Percentiles rank a stretch among this genome's conserved stretches.
phyloP scores from a whole-genome alignment of 2,888 invertebrate species.

The Coenonympha glycerion region DNA sequence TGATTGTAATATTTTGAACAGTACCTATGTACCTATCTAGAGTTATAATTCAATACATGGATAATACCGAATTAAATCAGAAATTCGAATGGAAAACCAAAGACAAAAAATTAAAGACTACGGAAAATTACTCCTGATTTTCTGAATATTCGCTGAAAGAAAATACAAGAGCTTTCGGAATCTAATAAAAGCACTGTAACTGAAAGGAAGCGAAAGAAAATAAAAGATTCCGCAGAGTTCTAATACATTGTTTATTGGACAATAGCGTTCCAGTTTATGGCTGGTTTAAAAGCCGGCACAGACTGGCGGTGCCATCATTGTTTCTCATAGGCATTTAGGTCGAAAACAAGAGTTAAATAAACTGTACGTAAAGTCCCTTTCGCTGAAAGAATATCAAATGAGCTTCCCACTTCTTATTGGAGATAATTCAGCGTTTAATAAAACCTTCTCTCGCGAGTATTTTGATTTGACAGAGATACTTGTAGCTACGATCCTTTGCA shows the following conservation, averaged over 20 bases:
- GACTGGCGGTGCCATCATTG: constrained; percentile 7
- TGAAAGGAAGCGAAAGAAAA: neutral
- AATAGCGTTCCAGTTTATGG: neutral
- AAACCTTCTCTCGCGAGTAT: too few relatives aligned
- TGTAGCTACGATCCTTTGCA: too few relatives aligned
- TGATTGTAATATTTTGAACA: too few relatives aligned
- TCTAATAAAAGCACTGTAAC: neutral
- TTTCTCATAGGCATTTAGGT: constrained; percentile 10
- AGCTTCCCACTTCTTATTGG: too few relatives aligned
- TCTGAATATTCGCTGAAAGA: neutral
- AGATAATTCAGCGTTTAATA: too few relatives aligned
- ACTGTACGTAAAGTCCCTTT: neutral
- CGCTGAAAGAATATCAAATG: too few relatives aligned
- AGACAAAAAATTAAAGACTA: neutral
- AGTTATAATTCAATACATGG: too few relatives aligned
- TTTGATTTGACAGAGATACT: too few relatives aligned
- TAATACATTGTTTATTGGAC: constrained; percentile 4
- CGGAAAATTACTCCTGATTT: neutral
- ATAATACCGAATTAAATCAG: too few relatives aligned
- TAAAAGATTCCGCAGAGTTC: neutral
- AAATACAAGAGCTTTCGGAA: neutral
- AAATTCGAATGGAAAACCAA: too few relatives aligned
- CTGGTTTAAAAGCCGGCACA: constrained; percentile 1
- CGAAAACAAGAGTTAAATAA: neutral
- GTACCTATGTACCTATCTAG: too few relatives aligned